Percentiles rank a stretch among this genome's conserved stretches.
Evolutionary conservation across 2,113 vertebrate genomes (phyloP).

Genomic region (Panurus biarmicus): DNA sequence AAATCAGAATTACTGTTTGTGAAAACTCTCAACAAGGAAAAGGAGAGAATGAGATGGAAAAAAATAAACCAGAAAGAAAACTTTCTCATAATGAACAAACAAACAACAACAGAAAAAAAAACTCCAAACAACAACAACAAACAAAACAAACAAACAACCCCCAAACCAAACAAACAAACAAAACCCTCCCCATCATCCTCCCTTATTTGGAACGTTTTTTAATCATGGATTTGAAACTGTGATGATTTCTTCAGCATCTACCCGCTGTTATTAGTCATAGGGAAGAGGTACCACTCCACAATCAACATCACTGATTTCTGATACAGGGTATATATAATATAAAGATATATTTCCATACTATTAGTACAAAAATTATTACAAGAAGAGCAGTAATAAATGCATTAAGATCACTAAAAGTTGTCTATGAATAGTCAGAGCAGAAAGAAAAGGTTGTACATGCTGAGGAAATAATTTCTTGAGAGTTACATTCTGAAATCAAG

Average conservation of each 20-base stretch:
- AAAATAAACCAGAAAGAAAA: neutral
- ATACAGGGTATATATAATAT: neutral
- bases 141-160: neutral
- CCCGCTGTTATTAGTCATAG: neutral
- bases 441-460: neutral
- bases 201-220: neutral
- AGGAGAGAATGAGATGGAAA: neutral
- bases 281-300: neutral
- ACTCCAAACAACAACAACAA: neutral
- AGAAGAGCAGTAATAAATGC: neutral
- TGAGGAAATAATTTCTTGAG: neutral
- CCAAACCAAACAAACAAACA: neutral
- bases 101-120: neutral
- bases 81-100: neutral
- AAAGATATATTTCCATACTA: neutral
- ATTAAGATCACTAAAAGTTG: neutral
- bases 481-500: neutral
- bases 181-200: neutral
- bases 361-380: neutral
- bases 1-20: neutral
- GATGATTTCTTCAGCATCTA: neutral
- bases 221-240: neutral
- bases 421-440: neutral
- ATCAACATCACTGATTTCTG: neutral
- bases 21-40: neutral